phyloP scores from a whole-genome alignment of 2,888 invertebrate species.

The Carpatolechia fugitivella region DNA sequence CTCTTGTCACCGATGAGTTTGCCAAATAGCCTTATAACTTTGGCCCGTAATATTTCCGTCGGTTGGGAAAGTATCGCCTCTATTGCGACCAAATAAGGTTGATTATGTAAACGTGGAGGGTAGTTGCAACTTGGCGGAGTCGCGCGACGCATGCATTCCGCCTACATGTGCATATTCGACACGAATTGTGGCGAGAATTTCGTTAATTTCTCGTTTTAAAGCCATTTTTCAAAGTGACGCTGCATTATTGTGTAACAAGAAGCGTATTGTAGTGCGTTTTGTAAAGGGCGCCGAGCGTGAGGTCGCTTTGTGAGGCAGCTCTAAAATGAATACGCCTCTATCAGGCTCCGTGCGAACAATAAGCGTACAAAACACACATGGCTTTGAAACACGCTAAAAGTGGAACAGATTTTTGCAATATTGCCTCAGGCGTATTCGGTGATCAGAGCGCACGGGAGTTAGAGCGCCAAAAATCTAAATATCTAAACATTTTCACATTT shows the following conservation, averaged over 20 bases:
- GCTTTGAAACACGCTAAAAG: not conserved
- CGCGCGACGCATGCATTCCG: slow-evolving; percentile 10
- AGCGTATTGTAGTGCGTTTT: slow-evolving; percentile 5
- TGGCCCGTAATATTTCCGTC: not conserved
- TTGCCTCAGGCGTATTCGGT: not conserved
- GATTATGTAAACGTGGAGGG: not conserved
- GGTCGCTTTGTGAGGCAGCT: not conserved
- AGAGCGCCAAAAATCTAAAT: too few species aligned
- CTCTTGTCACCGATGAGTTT: slow-evolving; percentile 41
- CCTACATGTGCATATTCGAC: slow-evolving; percentile 16
- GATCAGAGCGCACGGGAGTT: too few species aligned
- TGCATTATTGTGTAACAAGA: slow-evolving; percentile 3
- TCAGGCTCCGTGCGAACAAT: not conserved
- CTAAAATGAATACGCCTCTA: not conserved
- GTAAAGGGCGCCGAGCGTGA: not conserved
- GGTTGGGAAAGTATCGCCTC: not conserved
- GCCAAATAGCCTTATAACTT: slow-evolving; percentile 49
- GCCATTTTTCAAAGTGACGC: not conserved
- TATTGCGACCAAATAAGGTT: slow-evolving; percentile 4
- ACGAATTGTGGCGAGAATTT: slow-evolving; percentile 11
- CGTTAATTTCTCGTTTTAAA: slow-evolving; percentile 15
- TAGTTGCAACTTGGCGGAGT: not conserved
- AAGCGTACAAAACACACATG: not conserved
- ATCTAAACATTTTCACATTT: too few species aligned
- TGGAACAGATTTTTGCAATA: not conserved